Evolutionary conservation across 1,140 invertebrate species (phyloP), one percentile per base, ranked within the genome.

Genomic region (Ridgeia piscesae): DNA sequence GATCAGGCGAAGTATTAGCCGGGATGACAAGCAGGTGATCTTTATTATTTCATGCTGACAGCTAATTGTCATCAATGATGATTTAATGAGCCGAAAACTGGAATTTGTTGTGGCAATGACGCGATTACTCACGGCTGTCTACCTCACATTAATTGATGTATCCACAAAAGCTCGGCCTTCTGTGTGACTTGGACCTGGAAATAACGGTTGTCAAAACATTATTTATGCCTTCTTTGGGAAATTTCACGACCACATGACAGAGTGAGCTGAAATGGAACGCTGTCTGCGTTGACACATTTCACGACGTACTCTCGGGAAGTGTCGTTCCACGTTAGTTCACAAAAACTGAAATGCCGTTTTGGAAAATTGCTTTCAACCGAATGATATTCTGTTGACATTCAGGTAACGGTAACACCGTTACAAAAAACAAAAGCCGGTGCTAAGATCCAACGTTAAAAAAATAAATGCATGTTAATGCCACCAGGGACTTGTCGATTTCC

Each of bases 31-130:
- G 58, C 58, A 77, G 27, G 58, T 77, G 58, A 77, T 77, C 58
- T 77, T 77, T 77, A 77, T 77, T 77, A 77, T 77, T 77, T 77
- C 58, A 77, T 77, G 58, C 58, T 77, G 58, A 77, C 58, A 77
- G 58, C 58, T 77, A 77, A 77, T 77, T 21, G 58, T 77, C 58
- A 77, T 77, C 58, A 31, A 2, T 77, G 58, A 77, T 77, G 58
- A 77, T 77, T 77, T 77, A 77, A 21, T 77, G 58, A 77, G 58
- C 58, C 2, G 0, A 9, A 77, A 77, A 31, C 58, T 27, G 58
- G 58, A 21, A 77, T 77, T 77, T 77, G 58, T 77, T 77, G 27
- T 77, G 58, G 58, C 2, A 2, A 21, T 21, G 58, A 77, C 8
- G 27, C 58, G 27, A 77, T 77, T 77, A 77, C 27, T 21, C 27